These are phyloP conservation scores for Phalera bucephala DNA, from an alignment of 2,888 invertebrate species.

Conservation along the genomic window DNA sequence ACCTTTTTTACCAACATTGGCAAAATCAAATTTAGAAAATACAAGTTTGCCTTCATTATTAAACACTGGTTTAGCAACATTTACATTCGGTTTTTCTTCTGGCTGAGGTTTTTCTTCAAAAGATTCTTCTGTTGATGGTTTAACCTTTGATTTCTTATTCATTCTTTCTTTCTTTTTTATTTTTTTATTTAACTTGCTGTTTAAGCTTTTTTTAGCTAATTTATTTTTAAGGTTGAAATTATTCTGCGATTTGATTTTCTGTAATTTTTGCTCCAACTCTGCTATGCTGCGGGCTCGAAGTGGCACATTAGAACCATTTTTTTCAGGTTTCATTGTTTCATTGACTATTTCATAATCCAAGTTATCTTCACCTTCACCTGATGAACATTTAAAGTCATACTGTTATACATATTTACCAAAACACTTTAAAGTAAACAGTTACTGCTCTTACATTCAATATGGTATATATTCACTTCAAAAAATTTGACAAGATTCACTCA, in stretches of 20 bases:
- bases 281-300: slow-evolving; percentile 84
- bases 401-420: too few species aligned
- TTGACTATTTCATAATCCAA: slow-evolving; percentile 61
- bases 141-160: slow-evolving; percentile 51
- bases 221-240: slow-evolving; percentile 86
- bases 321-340: slow-evolving; percentile 30
- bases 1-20: slow-evolving; percentile 86
- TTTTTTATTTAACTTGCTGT: slow-evolving; percentile 86
- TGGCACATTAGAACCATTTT: slow-evolving; percentile 48
- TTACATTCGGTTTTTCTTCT: slow-evolving; percentile 58
- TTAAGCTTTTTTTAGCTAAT: slow-evolving; percentile 85
- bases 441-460: too few species aligned
- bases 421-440: too few species aligned
- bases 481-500: too few species aligned
- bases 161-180: slow-evolving; percentile 82
- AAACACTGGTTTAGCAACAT: slow-evolving; percentile 87
- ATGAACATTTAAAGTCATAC: too few species aligned
- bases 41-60: slow-evolving; percentile 94
- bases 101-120: slow-evolving; percentile 34
- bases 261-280: slow-evolving; percentile 85
- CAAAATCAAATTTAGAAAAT: slow-evolving; percentile 96
- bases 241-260: slow-evolving; percentile 84
- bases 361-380: slow-evolving; percentile 64
- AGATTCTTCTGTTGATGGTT: slow-evolving; percentile 37
- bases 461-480: too few species aligned